A percentile compares a stretch with the other conserved stretches of the same genome.
These are phyloP conservation scores for Varanus salvator DNA, from an alignment of 2,113 vertebrate species.

Conservation along the genomic window DNA sequence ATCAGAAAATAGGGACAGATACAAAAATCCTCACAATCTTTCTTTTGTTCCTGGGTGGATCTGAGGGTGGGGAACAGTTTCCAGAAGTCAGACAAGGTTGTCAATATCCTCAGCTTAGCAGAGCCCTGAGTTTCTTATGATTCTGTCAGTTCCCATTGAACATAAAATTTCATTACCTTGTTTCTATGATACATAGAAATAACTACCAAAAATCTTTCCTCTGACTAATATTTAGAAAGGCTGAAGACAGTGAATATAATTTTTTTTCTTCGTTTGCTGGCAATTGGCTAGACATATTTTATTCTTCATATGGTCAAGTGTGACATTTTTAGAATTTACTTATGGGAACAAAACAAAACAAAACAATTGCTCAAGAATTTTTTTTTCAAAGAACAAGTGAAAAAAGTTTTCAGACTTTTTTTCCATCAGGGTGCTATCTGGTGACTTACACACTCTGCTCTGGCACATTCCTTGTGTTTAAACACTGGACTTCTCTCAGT, in stretches of 20 bases:
- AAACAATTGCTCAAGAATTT: too few species aligned
- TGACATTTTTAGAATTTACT: not conserved
- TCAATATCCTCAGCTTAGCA: not conserved
- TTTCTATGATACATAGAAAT: not conserved
- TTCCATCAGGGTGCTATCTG: not conserved
- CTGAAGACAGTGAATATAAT: not conserved
- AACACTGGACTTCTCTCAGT: slow-evolving; percentile 37
- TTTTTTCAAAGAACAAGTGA: too few species aligned
- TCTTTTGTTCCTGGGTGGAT: not conserved
- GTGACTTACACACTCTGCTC: slow-evolving; percentile 39
- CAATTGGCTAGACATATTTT: slow-evolving; percentile 18
- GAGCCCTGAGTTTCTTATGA: not conserved
- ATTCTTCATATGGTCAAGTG: not conserved
- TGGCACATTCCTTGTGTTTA: slow-evolving; percentile 6
- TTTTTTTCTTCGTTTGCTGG: not conserved
- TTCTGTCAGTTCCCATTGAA: not conserved
- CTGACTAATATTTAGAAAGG: too few species aligned
- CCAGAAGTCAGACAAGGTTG: not conserved
- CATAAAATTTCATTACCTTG: slow-evolving; percentile 1
- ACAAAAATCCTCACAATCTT: not conserved
- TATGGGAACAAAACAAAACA: too few species aligned
- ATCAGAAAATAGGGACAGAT: not conserved
- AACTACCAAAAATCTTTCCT: slow-evolving; percentile 10
- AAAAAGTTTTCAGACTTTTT: too few species aligned
- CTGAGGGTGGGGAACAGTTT: not conserved